phyloP scores from a whole-genome alignment of 2,797 vertebrate genomes.

The Orestias chungarensis region DNA sequence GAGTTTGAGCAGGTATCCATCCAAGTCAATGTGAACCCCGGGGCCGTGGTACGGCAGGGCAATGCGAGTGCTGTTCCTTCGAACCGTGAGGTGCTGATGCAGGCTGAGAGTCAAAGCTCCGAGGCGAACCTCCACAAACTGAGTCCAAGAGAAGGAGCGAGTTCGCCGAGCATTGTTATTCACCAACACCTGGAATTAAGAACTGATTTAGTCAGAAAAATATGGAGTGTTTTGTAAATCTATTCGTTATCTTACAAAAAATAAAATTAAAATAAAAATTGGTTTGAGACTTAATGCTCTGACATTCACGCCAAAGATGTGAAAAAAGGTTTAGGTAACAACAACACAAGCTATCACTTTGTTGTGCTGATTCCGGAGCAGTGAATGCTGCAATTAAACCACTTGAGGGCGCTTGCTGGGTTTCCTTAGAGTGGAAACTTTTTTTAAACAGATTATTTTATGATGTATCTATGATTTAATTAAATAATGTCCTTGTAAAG shows the following conservation, averaged over 20 bases:
- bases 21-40: conserved; percentile 91
- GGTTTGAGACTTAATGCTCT: background rate
- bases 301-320: background rate
- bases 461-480: no score
- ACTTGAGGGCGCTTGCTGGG: no score
- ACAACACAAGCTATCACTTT: no score
- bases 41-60: conserved; percentile 91
- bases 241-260: no score
- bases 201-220: background rate
- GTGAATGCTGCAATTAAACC: no score
- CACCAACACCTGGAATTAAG: conserved; percentile 83
- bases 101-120: conserved; percentile 86
- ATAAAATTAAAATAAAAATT: no score
- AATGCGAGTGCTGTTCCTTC: conserved; percentile 91
- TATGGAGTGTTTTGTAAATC: background rate
- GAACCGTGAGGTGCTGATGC: conserved; percentile 95
- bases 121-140: conserved; percentile 91
- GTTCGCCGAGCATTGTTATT: conserved; percentile 95
- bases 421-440: no score
- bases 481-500: no score
- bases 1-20: conserved; percentile 96
- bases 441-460: no score
- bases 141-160: conserved; percentile 98
- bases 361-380: no score
- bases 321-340: no score